Base-by-base conservation (phyloP, 2,888 invertebrate species). In the Hedychridium roseum region DNA sequence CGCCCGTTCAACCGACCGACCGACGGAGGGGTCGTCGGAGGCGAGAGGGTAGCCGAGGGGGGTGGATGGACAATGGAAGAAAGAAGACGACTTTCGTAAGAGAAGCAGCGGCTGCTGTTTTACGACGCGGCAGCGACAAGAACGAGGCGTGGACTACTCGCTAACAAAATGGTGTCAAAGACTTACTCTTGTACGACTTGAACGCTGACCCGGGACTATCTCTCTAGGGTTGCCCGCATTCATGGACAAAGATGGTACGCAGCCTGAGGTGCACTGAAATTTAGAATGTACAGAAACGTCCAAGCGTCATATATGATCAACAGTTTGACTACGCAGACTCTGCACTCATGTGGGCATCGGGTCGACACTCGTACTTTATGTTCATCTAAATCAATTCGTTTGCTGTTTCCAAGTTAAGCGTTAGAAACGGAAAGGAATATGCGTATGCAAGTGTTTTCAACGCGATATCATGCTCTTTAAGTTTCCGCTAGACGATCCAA, bases 171-270 rank as follows among this genome's bases (percentile, higher is more conserved):
- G 61, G 55, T n/a, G 58, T 65, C 66, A 65, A 64, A 68, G 64
- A 71, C 69, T 68, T 70, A 66, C 70, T 67, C 66, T 69, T 69
- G 64, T 61, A 57, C 63, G 61, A 70, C 65, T 67, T 68, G 68
- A 70, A 65, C 65, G 67, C 58, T 64, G 70, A 60, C 69, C 68
- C 64, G 55, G 63, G 64, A 68, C 63, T 65, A 66, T 68, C 60
- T 68, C 64, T 70, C 64, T 68, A 64, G 68, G 67, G 63, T 66
- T 68, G 66, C 57, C 61, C 63, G 66, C 63, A 64, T 71, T 72
- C 71, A 72, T 71, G 68, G 72, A 68, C 66, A 72, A 66, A 68
- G 72, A 72, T 69, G 68, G 66, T 70, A 71, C 62, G 72, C 65
- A 64, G 64, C 70, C 65, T 68, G 69, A 62, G 60, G 62, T 65